Evolutionary conservation across 2,113 vertebrate species (phyloP), one percentile per base, ranked within the genome.

Genomic region (Crotalus tigris): DNA sequence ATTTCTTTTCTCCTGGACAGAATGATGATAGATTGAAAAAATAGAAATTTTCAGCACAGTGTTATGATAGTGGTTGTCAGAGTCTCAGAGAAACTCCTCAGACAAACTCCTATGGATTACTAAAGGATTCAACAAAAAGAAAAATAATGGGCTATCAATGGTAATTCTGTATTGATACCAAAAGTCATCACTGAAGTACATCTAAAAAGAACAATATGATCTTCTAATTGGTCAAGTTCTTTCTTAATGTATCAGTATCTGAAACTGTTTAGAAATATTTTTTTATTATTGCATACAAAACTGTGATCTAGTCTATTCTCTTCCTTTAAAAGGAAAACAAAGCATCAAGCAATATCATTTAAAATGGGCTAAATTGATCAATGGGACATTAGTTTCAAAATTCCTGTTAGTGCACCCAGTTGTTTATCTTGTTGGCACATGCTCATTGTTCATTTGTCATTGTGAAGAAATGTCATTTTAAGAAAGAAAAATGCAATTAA

Each of bases 401-500:
- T 90, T 88, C 61, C 93, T 94, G 89, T 10, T 5, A 93, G 92
- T 69, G 85, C n/a, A 86, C 55, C 95, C 94, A 94, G 95, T 95
- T 96, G 89, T 95, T 97, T 96, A 61, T 26, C 93, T 95, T 92
- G 9, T 90, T 95, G 96, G 96, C 92, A 93, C 88, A 91, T 97
- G 96, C 96, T 94, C 86, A 69, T 96, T 93, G 95, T 81, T 93
- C n/a, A 88, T 95, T 97, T 95, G 88, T 96, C 95, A 96, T 93
- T 85, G 93, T 92, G 23, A 96, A 95, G 57, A 89, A 94, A 96
- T 95, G 88, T 96, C 95, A 95, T 91, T 95, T 97, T 95, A 94
- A 55, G 55, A 95, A 96, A 95, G 95, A n/a, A 91, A 93, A 26
- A n/a, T 95, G 96, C 96, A 96, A 96, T 96, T 95, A 96, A 96